These are phyloP conservation scores for Kryptolebias marmoratus DNA, from an alignment of 2,113 vertebrate species.

Conservation along the genomic window DNA sequence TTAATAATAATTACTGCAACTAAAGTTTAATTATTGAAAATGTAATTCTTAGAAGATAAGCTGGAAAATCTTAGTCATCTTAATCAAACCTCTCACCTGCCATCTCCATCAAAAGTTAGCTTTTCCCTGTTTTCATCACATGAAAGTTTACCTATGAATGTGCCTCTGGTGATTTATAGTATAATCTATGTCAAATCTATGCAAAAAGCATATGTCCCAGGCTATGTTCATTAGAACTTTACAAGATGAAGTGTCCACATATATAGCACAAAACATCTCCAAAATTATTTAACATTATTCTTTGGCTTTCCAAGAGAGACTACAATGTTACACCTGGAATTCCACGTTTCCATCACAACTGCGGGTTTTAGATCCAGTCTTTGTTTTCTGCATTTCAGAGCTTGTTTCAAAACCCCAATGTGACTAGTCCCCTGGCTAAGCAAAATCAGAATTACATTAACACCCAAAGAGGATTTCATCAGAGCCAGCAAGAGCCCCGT, in stretches of 20 bases:
- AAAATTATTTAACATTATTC: conserved; percentile 59
- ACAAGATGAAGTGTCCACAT: conserved; percentile 17
- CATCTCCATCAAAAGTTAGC: too few relatives aligned
- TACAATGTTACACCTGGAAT: conserved; percentile 55
- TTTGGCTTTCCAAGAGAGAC: conserved; percentile 35
- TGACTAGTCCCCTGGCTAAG: conserved; percentile 81
- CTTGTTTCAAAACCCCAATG: conserved; percentile 75
- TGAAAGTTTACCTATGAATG: background rate
- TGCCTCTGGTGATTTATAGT: too few relatives aligned
- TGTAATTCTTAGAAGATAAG: too few relatives aligned
- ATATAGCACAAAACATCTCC: conserved; percentile 47
- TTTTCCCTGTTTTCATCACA: background rate
- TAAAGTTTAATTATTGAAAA: too few relatives aligned
- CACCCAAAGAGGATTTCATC: conserved; percentile 85
- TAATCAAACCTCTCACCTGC: too few relatives aligned
- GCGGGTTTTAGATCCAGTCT: conserved; percentile 49
- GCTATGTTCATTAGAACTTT: conserved; percentile 12
- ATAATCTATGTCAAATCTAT: conserved; percentile 11
- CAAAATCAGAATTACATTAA: conserved; percentile 92
- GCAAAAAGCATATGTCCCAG: conserved; percentile 7
- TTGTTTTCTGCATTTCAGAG: conserved; percentile 65
- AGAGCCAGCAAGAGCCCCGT: conserved; percentile 80
- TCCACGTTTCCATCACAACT: conserved; percentile 67
- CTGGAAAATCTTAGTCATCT: too few relatives aligned
- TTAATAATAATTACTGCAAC: too few relatives aligned